phyloP scores from a whole-genome alignment of 2,888 invertebrate species.

The Lycaena phlaeas region DNA sequence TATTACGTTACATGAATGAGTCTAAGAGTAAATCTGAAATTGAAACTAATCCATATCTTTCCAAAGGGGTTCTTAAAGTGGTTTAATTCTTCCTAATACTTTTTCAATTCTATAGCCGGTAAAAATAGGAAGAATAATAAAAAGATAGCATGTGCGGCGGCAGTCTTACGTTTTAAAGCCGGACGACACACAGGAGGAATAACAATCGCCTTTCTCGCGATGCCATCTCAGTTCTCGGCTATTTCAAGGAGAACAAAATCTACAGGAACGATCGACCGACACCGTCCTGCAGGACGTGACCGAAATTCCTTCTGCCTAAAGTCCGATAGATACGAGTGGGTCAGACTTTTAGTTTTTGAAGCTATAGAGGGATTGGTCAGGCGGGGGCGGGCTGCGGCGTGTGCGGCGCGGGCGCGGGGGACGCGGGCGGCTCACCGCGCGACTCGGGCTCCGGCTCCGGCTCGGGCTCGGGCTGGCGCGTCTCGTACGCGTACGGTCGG shows the following conservation, averaged over 20 bases:
- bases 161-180: slow-evolving; percentile 3
- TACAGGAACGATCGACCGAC: too few species aligned
- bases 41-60: not conserved
- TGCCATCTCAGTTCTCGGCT: not conserved
- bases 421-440: slow-evolving; percentile 15
- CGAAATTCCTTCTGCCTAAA: not conserved
- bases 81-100: not conserved
- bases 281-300: too few species aligned
- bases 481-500: slow-evolving; percentile 37
- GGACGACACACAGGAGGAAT: not conserved
- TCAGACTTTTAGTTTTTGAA: slow-evolving; percentile 3
- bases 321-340: not conserved
- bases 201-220: not conserved
- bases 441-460: slow-evolving; percentile 23
- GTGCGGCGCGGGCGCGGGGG: slow-evolving; percentile 20
- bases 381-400: slow-evolving; percentile 22
- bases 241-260: too few species aligned
- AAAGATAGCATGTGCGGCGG: slow-evolving; percentile 3
- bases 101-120: slow-evolving; percentile 2
- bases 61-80: not conserved
- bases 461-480: slow-evolving; percentile 25
- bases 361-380: slow-evolving; percentile 16
- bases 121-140: slow-evolving; percentile 5
- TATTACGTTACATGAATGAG: too few species aligned
- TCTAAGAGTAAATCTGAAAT: too few species aligned